These are phyloP conservation scores for Podabrus alpinus DNA, from an alignment of 2,888 invertebrate genomes.

Conservation along the genomic window DNA sequence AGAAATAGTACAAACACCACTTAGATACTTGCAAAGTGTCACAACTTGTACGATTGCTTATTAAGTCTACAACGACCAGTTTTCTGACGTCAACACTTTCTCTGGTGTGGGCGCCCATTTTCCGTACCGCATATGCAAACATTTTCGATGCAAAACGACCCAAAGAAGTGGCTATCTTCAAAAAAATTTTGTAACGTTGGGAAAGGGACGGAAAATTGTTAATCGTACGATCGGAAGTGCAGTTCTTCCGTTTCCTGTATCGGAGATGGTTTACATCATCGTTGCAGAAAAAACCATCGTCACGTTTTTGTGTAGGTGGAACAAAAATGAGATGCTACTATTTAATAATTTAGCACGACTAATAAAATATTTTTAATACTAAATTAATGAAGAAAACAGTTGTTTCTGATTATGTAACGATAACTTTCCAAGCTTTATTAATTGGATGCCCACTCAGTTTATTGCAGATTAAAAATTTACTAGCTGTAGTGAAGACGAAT, in stretches of 20 bases:
- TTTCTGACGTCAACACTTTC: slow-evolving; percentile 31
- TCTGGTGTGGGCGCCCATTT: slow-evolving; percentile 23
- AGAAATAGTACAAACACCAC: background rate
- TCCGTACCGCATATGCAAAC: background rate
- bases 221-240: slow-evolving; percentile 10
- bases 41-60: background rate
- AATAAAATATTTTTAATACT: background rate
- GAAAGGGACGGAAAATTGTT: background rate
- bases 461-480: background rate
- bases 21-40: background rate
- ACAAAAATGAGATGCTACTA: background rate
- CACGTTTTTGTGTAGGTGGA: slow-evolving; percentile 17
- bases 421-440: background rate
- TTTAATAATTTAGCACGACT: background rate
- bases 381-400: background rate
- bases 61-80: slow-evolving; percentile 15
- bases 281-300: slow-evolving; percentile 18
- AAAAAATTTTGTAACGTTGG: background rate
- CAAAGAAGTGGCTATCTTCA: background rate
- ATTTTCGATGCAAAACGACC: background rate
- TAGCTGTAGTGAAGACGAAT: background rate
- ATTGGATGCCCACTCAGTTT: background rate
- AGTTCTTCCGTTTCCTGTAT: slow-evolving; percentile 15
- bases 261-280: slow-evolving; percentile 22
- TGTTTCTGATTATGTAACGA: background rate